Evolutionary conservation across 2,113 vertebrate genomes (phyloP).

Genomic region (Cyanistes caeruleus): DNA sequence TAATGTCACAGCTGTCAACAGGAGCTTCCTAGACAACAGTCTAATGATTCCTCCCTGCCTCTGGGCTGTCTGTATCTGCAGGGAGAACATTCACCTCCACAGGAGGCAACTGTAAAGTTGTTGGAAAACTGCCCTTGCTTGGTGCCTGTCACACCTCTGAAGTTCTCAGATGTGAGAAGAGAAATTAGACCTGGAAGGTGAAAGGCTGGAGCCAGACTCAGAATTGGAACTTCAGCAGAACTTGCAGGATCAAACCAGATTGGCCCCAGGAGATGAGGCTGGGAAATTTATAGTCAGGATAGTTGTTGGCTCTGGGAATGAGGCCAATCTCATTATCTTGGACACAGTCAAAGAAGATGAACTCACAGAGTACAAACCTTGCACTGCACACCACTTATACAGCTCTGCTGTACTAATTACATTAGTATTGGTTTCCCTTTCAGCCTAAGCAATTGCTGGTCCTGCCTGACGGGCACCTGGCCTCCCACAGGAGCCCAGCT

Average conservation of each 20-base stretch:
- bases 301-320: background rate
- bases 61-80: background rate
- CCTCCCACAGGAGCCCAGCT: background rate
- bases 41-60: background rate
- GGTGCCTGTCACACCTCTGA: background rate
- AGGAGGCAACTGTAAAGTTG: background rate
- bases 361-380: background rate
- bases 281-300: background rate
- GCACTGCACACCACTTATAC: background rate
- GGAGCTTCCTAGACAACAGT: background rate
- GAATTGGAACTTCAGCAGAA: background rate
- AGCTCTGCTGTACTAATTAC: background rate
- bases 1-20: background rate
- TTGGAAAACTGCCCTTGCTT: background rate
- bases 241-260: background rate
- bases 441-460: background rate
- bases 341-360: background rate
- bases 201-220: background rate
- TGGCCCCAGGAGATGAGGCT: background rate
- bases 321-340: slow-evolving; percentile 28
- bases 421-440: background rate
- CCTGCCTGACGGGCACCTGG: background rate
- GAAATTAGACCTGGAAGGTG: background rate
- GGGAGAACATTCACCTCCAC: background rate
- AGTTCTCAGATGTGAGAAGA: background rate